Conservation (phyloP, 2,888 invertebrate species). For the Andrena minutula region DNA sequence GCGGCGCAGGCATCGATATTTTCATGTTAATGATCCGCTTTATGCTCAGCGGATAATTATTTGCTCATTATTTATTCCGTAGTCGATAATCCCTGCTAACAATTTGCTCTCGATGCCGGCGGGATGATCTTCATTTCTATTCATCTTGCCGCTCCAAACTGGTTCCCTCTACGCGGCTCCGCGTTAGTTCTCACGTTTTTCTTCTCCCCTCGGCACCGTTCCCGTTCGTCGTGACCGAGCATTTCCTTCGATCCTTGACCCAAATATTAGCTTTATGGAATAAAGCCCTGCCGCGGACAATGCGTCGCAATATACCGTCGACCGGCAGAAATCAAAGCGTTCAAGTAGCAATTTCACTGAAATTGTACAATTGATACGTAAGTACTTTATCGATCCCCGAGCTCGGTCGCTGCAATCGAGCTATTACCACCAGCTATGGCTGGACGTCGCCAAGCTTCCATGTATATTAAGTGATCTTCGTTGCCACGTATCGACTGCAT, state of each 20-base stretch:
- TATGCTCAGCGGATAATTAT: constrained; percentile 21
- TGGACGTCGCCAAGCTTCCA: constrained; percentile 8
- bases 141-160: too few relatives aligned
- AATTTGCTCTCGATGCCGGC: background rate
- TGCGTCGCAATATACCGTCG: constrained; percentile 8
- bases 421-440: background rate
- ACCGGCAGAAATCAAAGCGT: constrained; percentile 15
- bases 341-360: constrained; percentile 35
- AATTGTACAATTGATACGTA: constrained; percentile 25
- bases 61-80: constrained; percentile 31
- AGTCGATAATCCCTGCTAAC: constrained; percentile 1
- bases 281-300: constrained; percentile 11
- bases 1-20: constrained; percentile 7
- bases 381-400: constrained; percentile 19
- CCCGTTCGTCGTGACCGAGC: background rate
- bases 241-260: constrained; percentile 19
- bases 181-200: background rate
- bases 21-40: constrained; percentile 41
- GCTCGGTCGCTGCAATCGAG: constrained; percentile 4
- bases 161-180: background rate
- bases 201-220: background rate
- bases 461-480: constrained; percentile 6
- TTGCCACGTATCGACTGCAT: background rate
- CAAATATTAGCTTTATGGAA: constrained; percentile 9
- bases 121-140: background rate